phyloP scores from a whole-genome alignment of 2,797 vertebrate genomes.

The Lycodopsis pacificus region DNA sequence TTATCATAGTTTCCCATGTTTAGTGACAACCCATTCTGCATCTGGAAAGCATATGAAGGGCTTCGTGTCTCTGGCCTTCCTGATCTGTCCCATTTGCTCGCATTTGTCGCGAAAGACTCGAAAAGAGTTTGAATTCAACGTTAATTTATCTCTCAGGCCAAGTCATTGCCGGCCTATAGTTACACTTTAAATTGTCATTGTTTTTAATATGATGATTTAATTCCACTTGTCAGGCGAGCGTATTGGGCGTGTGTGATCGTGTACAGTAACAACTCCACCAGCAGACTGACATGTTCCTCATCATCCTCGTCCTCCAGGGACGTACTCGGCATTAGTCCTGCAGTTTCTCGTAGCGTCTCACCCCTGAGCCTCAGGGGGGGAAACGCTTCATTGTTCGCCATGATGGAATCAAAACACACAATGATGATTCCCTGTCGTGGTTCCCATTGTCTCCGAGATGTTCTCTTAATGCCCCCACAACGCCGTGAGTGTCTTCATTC shows the following conservation, averaged over 20 bases:
- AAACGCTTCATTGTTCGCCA: constrained; percentile 59
- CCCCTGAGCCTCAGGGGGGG: constrained; percentile 28
- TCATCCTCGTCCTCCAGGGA: constrained; percentile 41
- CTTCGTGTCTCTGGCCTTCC: background rate
- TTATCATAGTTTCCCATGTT: constrained; percentile 8
- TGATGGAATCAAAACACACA: constrained; percentile 68
- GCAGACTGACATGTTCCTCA: constrained; percentile 35
- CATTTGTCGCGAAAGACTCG: background rate
- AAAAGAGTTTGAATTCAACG: background rate
- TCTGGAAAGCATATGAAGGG: background rate
- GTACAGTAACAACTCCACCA: constrained; percentile 18
- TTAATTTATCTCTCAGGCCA: background rate
- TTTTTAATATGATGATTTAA: constrained; percentile 2
- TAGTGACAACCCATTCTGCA: background rate
- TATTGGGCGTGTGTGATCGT: background rate
- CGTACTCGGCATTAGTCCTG: constrained; percentile 44
- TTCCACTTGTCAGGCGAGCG: constrained; percentile 13
- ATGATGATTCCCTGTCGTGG: constrained; percentile 58
- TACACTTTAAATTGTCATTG: background rate
- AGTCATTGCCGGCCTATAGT: background rate
- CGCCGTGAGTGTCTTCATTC: constrained; percentile 7
- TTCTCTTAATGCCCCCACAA: constrained; percentile 44
- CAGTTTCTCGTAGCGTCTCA: constrained; percentile 39
- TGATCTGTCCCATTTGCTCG: background rate
- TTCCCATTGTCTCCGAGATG: constrained; percentile 58